Evolutionary conservation across 2,113 vertebrate genomes (phyloP).

Genomic region (Rhabdomys dilectus): DNA sequence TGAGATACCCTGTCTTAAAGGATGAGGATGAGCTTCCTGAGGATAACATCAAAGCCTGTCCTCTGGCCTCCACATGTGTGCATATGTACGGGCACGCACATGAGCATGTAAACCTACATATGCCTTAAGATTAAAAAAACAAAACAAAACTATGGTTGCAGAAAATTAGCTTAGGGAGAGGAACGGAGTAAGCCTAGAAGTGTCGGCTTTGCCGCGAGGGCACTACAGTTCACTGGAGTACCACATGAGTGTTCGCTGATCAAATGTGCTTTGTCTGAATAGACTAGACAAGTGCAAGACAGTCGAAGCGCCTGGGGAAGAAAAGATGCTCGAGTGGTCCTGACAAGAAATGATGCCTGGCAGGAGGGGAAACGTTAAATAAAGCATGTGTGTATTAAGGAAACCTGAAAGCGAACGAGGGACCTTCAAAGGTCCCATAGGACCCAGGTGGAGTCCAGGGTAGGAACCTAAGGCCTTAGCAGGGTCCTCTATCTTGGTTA

Average conservation of each 20-base stretch:
- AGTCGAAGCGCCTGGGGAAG: not conserved
- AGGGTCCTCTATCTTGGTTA: not conserved
- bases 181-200: not conserved
- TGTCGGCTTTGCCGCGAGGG: not conserved
- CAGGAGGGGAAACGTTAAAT: not conserved
- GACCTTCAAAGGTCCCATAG: not conserved
- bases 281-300: not conserved
- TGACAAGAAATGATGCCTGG: not conserved
- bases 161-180: not conserved
- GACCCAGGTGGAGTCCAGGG: not conserved
- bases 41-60: too few species aligned
- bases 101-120: not conserved
- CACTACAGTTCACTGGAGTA: rapidly evolving
- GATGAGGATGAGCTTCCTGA: not conserved
- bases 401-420: not conserved
- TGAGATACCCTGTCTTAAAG: not conserved
- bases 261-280: not conserved
- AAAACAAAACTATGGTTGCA: not conserved
- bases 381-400: not conserved
- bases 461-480: not conserved
- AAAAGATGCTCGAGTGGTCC: not conserved
- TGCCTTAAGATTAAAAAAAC: not conserved
- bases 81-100: not conserved
- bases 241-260: not conserved
- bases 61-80: not conserved